These are phyloP conservation scores for Xenops minutus DNA, from an alignment of 2,797 vertebrate genomes.

Conservation along the genomic window DNA sequence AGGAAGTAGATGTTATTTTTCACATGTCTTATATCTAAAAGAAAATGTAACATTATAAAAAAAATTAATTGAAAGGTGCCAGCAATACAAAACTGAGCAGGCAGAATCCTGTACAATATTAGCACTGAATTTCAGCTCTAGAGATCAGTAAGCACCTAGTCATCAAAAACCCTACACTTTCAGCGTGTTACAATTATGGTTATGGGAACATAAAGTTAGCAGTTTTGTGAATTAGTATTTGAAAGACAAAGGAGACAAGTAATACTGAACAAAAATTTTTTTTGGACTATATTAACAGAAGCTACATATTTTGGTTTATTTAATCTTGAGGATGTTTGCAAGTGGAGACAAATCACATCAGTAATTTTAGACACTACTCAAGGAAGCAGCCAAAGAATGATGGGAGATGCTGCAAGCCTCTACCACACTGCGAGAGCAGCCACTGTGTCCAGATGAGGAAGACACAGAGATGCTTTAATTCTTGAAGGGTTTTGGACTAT, in stretches of 20 bases:
- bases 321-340: not conserved
- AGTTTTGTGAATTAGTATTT: not conserved
- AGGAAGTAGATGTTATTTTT: not conserved
- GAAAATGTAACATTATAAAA: not conserved
- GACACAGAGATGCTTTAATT: not conserved
- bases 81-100: not conserved
- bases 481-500: not conserved
- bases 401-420: not conserved
- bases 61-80: not conserved
- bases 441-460: not conserved
- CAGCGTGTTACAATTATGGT: not conserved
- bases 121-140: not conserved
- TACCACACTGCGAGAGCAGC: not conserved
- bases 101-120: not conserved
- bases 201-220: not conserved
- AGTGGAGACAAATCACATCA: not conserved
- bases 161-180: not conserved
- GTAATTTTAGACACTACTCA: not conserved
- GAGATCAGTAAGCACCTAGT: not conserved
- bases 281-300: not conserved
- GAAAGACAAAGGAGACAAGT: not conserved
- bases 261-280: not conserved
- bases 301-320: not conserved
- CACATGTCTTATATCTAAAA: not conserved
- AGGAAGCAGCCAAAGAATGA: not conserved